Percentiles rank a stretch among this genome's conserved stretches.
Conservation (phyloP, 2,888 invertebrate species). For the Pristionchus japonicus region DNA sequence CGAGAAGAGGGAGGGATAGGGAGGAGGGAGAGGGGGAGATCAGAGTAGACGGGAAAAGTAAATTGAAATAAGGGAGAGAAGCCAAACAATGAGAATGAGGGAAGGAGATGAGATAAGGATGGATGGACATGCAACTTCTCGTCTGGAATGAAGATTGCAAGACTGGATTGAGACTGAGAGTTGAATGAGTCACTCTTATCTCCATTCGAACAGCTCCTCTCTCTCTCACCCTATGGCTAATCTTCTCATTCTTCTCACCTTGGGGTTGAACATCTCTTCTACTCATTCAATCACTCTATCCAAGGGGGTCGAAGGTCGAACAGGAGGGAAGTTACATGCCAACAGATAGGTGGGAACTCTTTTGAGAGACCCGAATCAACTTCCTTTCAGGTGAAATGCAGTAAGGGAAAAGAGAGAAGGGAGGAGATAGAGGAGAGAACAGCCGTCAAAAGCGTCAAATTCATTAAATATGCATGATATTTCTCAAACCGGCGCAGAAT, state of each 20-base stretch:
- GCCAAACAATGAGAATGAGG: slow-evolving; percentile 12
- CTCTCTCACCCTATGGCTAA: not conserved
- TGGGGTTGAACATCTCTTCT: not conserved
- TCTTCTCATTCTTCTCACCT: slow-evolving; percentile 37
- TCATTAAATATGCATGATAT: slow-evolving; percentile 26
- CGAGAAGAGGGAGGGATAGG: not conserved
- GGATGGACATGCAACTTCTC: not conserved
- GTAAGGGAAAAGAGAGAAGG: not conserved
- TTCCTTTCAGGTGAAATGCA: not conserved
- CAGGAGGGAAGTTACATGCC: not conserved
- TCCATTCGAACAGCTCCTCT: not conserved
- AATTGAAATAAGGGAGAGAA: slow-evolving; percentile 35
- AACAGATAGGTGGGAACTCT: not conserved
- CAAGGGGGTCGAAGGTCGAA: not conserved
- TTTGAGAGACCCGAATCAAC: not conserved
- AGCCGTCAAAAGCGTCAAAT: slow-evolving; percentile 4
- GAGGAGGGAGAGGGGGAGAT: not conserved
- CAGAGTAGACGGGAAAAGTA: slow-evolving; percentile 37
- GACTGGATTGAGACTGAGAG: not conserved
- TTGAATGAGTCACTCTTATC: not conserved
- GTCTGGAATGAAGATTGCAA: not conserved
- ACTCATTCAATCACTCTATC: not conserved
- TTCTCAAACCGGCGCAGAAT: slow-evolving; percentile 23
- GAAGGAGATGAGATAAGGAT: not conserved
- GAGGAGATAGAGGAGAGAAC: not conserved